Base-by-base conservation (phyloP, 2,113 vertebrate genomes). In the Typhlomys cinereus region DNA sequence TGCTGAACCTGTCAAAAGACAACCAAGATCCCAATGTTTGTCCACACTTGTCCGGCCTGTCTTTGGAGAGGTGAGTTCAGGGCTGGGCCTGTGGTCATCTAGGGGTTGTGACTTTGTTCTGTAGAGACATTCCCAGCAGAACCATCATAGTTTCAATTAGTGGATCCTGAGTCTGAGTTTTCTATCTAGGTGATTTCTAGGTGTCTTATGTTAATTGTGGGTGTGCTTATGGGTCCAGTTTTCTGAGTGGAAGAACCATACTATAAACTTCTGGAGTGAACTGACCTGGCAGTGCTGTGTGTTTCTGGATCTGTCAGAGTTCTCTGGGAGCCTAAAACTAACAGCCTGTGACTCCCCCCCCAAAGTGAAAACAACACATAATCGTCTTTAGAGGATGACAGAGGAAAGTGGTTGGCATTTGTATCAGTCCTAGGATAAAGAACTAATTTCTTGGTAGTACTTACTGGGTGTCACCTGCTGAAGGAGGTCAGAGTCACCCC, bases 31-130 rank as follows among this genome's bases (percentile, higher is more conserved):
- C 6, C 98, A 99, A 74, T 99, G 99, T 96, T 98, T 99, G 95
- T 99, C 99, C n/a, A 98, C 99, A 0, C 98, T 99, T 93, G 98
- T 99, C 94, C 98, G 98, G 31, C 99, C 99, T 0, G 99, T 99
- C 95, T 99, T 99, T 64, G 98, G 98, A 98, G 99, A 99, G 99
- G 99, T 99, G 98, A 98, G 95, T 88, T 7, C 48, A 1, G 29
- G 85, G 66, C 15, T 7, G 61, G 50, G 23, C 80, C 75, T 15
- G 7, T 39, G 39, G 25, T 23, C 41, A 36, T 0, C 11, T 21
- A 23, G 59, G 23, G 69, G 52, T n/a, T 5, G 3, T 12, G 18
- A 13, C 6, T 6, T 39, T 39, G 25, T 50, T 4, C 25, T 4
- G 4, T 4, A 15, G 14, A 70, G 39, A 3, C 12, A 4, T 14